These are phyloP conservation scores for Lepidocolaptes lacrymiger DNA, from an alignment of 2,797 vertebrate species.

Conservation along the genomic window DNA sequence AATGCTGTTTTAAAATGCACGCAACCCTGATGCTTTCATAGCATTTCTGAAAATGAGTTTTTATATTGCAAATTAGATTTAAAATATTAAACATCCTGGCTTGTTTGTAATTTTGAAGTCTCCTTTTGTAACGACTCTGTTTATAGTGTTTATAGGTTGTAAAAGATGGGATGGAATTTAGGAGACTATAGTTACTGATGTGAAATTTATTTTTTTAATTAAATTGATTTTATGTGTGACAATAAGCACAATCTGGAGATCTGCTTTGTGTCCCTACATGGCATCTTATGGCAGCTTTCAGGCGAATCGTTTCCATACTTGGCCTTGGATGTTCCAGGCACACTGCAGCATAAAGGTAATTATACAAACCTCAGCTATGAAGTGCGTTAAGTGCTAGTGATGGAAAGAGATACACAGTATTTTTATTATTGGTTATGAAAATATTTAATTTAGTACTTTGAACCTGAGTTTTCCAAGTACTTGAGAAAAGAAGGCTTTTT, in stretches of 20 bases:
- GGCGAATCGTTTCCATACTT: not conserved
- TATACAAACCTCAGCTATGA: not conserved
- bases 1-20: conserved; percentile 39
- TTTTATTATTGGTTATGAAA: not conserved
- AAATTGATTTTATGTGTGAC: not conserved
- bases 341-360: not conserved
- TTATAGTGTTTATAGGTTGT: conserved; percentile 43
- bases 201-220: conserved; percentile 30
- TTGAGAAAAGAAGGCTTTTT: not conserved
- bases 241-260: not conserved
- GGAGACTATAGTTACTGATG: conserved; percentile 32
- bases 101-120: conserved; percentile 45
- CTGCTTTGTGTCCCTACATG: not conserved
- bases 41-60: conserved; percentile 12
- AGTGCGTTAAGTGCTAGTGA: not conserved
- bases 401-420: not conserved
- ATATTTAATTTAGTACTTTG: not conserved
- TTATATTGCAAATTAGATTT: conserved; percentile 53
- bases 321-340: not conserved
- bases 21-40: not conserved
- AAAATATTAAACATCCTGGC: conserved; percentile 25
- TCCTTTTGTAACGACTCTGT: not conserved
- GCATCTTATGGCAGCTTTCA: not conserved
- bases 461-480: not conserved
- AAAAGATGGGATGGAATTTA: conserved; percentile 45